Conservation (phyloP, 1,140 invertebrate species). For the Harpegnathos saltator region DNA sequence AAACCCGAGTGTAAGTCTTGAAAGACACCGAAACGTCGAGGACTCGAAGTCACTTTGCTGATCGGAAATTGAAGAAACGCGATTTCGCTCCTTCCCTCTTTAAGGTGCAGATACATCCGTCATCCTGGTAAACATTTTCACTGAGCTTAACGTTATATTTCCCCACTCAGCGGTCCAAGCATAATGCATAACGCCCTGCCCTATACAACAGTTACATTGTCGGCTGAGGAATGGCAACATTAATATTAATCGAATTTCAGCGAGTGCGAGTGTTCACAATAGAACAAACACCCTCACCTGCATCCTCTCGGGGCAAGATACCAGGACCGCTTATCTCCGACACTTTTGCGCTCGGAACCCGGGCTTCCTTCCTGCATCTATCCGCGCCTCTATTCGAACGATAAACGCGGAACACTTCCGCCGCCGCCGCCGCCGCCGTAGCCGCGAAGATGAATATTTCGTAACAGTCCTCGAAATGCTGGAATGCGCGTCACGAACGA, state of each 20-base stretch:
- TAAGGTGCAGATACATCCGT: too few relatives aligned
- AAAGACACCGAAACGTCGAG: too few relatives aligned
- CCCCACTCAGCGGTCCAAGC: too few relatives aligned
- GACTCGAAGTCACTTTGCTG: too few relatives aligned
- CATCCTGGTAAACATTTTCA: too few relatives aligned
- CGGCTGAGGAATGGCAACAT: too few relatives aligned
- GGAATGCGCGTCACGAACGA: not conserved
- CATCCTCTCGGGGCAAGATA: constrained; percentile 7
- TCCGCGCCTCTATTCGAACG: not conserved
- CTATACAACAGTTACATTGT: too few relatives aligned
- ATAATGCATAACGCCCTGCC: too few relatives aligned
- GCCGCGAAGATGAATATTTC: constrained; percentile 12
- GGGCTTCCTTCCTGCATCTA: constrained; percentile 8
- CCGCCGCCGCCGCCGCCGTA: not conserved
- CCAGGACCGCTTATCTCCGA: not conserved
- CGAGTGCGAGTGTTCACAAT: not conserved
- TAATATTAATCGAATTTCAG: constrained; percentile 2
- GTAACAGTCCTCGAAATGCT: not conserved
- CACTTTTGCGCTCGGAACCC: not conserved
- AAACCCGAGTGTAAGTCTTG: too few relatives aligned
- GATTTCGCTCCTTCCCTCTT: too few relatives aligned
- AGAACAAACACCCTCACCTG: constrained; percentile 1
- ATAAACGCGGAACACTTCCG: constrained; percentile 15
- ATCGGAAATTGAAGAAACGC: too few relatives aligned
- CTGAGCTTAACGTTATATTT: too few relatives aligned